A percentile compares a stretch with the other conserved stretches of the same genome.
Evolutionary conservation across 1,140 invertebrate genomes (phyloP).

Genomic region (Bradysia coprophila): DNA sequence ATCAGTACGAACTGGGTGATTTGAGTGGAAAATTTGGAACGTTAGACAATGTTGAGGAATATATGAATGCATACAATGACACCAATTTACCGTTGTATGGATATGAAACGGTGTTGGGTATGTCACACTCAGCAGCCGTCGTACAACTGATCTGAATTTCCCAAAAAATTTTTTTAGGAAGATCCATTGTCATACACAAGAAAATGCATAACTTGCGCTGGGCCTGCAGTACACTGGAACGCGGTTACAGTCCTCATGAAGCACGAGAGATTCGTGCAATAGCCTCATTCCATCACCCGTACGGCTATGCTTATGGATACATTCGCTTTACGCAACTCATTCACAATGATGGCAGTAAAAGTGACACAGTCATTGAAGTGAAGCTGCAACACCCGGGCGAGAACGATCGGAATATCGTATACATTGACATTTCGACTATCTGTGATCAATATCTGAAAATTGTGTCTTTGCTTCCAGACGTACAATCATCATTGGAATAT

Average conservation of each 20-base stretch:
- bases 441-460: too few relatives aligned
- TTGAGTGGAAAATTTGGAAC: conserved; percentile 78
- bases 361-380: conserved; percentile 77
- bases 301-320: conserved; percentile 70
- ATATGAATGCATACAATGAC: conserved; percentile 50
- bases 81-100: conserved; percentile 73
- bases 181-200: conserved; percentile 75
- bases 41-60: conserved; percentile 36
- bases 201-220: conserved; percentile 43
- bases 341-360: conserved; percentile 66
- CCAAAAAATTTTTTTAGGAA: conserved; percentile 48
- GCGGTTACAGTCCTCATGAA: conserved; percentile 70
- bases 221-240: conserved; percentile 68
- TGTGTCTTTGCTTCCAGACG: background rate
- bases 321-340: conserved; percentile 75
- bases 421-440: conserved; percentile 13
- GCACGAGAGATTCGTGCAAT: conserved; percentile 69
- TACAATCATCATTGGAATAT: conserved; percentile 67
- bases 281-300: conserved; percentile 80
- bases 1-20: conserved; percentile 81
- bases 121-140: too few relatives aligned
- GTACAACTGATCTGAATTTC: background rate
- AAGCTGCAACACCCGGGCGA: conserved; percentile 69
- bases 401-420: conserved; percentile 60
- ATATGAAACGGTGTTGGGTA: conserved; percentile 41